phyloP scores from a whole-genome alignment of 1,140 invertebrate species.

The Sitophilus oryzae region DNA sequence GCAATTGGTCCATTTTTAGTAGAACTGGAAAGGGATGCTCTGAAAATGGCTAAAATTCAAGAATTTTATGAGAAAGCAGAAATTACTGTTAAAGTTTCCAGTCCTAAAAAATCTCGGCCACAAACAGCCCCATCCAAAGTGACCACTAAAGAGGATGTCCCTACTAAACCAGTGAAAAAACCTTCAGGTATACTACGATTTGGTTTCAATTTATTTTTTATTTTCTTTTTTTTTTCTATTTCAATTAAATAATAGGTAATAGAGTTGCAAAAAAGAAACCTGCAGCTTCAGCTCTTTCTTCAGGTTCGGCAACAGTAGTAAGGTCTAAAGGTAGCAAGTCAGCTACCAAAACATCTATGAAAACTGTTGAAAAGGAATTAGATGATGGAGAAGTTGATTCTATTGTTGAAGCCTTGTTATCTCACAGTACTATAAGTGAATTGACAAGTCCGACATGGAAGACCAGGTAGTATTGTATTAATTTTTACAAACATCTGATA shows the following conservation, averaged over 20 bases:
- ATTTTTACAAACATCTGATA: background rate
- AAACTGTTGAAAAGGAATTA: conserved; percentile 50
- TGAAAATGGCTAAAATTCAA: conserved; percentile 95
- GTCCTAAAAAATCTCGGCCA: conserved; percentile 56
- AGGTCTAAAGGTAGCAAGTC: conserved; percentile 33
- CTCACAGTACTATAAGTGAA: conserved; percentile 58
- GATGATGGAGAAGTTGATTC: conserved; percentile 66
- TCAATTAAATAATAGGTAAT: no score
- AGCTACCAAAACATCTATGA: conserved; percentile 38
- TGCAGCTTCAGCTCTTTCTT: conserved; percentile 28
- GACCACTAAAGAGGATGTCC: conserved; percentile 47
- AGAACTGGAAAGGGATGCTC: conserved; percentile 80
- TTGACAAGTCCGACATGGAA: conserved; percentile 82
- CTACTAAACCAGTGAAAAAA: conserved; percentile 24
- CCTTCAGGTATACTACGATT: background rate
- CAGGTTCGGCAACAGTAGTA: conserved; percentile 40
- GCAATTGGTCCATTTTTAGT: conserved; percentile 75
- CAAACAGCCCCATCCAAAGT: conserved; percentile 49
- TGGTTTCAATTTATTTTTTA: conserved; percentile 1
- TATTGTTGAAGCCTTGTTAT: conserved; percentile 58
- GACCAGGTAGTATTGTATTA: conserved; percentile 48
- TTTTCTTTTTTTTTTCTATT: conserved; percentile 17
- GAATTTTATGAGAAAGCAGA: conserved; percentile 91
- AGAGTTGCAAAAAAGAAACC: conserved; percentile 40
- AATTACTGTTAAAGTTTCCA: conserved; percentile 65